phyloP scores from a whole-genome alignment of 2,113 vertebrate species.

The Carlito syrichta region DNA sequence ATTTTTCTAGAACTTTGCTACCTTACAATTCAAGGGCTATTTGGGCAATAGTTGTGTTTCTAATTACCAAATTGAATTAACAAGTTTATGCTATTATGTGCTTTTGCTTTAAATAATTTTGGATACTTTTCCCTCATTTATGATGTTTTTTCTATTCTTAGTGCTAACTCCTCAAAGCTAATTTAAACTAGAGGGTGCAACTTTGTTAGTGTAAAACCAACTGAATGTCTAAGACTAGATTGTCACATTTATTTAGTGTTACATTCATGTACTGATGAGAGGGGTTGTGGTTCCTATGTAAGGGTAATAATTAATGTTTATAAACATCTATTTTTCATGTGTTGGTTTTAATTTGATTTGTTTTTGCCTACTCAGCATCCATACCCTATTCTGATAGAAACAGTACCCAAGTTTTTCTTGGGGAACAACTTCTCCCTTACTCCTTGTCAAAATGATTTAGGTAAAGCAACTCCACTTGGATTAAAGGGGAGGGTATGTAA shows the following conservation, averaged over 20 bases:
- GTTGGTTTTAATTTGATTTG: background rate
- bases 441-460: background rate
- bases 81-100: background rate
- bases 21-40: background rate
- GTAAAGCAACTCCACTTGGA: background rate
- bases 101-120: conserved; percentile 23
- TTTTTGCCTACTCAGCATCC: background rate
- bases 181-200: conserved; percentile 8
- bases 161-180: background rate
- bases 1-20: background rate
- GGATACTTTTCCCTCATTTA: background rate
- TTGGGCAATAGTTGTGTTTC: background rate
- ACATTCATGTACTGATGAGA: background rate
- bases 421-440: background rate
- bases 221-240: background rate
- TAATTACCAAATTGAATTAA: background rate
- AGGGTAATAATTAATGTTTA: background rate
- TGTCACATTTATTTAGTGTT: background rate
- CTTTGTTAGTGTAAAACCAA: background rate
- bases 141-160: background rate
- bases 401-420: background rate
- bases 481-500: background rate
- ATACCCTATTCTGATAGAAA: background rate
- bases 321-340: background rate
- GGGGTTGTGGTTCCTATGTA: background rate